These are phyloP conservation scores for Protonemura montana DNA, from an alignment of 2,888 invertebrate species.

Conservation along the genomic window DNA sequence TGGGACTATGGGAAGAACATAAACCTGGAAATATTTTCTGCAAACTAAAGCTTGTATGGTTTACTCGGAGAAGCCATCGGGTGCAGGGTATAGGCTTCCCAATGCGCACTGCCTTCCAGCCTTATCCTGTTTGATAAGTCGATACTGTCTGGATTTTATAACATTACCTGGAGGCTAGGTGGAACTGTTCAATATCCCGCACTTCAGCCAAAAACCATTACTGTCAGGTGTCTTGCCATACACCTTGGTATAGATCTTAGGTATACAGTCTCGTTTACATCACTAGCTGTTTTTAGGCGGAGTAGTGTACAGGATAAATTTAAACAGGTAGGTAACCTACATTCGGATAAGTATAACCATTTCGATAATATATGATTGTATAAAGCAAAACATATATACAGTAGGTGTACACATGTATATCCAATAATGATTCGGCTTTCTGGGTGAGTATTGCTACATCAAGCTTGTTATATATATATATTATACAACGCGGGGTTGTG, in stretches of 20 bases:
- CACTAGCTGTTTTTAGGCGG: neutral
- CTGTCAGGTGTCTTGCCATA: slow-evolving; percentile 8
- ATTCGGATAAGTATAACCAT: neutral
- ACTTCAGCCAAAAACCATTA: slow-evolving; percentile 37
- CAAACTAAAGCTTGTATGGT: slow-evolving; percentile 33
- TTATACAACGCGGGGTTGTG: neutral
- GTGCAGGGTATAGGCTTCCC: neutral
- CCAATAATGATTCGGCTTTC: neutral
- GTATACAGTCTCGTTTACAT: neutral
- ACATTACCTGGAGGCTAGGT: slow-evolving; percentile 22
- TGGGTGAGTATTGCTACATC: neutral
- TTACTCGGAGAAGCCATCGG: slow-evolving; percentile 22
- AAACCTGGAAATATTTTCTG: slow-evolving; percentile 21
- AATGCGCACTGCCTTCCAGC: slow-evolving; percentile 9
- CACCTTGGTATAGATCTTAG: neutral
- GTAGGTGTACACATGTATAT: neutral
- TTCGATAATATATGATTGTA: slow-evolving; percentile 1
- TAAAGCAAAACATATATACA: neutral
- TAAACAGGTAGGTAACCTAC: neutral
- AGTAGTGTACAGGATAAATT: neutral
- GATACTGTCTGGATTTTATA: slow-evolving; percentile 25
- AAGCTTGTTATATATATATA: no score
- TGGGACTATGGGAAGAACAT: neutral
- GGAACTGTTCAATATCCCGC: neutral
- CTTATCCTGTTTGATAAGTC: slow-evolving; percentile 36